phyloP scores from a whole-genome alignment of 1,140 invertebrate species.

The Lerema accius region DNA sequence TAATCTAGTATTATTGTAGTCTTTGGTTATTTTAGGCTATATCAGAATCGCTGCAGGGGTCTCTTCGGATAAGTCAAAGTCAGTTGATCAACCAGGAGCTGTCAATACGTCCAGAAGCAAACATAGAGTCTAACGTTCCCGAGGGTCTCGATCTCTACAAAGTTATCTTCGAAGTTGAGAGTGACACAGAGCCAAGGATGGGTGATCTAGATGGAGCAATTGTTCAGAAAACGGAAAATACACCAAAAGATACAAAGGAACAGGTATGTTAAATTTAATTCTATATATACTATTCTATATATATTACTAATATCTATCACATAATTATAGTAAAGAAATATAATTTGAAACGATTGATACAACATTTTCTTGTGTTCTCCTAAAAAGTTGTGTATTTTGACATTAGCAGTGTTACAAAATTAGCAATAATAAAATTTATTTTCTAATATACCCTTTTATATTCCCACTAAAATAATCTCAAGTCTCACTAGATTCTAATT shows the following conservation, averaged over 20 bases:
- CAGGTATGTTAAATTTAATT: slow-evolving; percentile 56
- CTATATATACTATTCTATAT: too few relatives aligned
- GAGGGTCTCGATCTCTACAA: slow-evolving; percentile 70
- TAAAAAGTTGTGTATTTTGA: too few relatives aligned
- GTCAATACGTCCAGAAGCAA: slow-evolving; percentile 71
- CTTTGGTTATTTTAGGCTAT: slow-evolving; percentile 60
- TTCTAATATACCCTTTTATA: too few relatives aligned
- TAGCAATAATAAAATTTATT: too few relatives aligned
- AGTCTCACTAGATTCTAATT: too few relatives aligned
- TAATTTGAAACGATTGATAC: too few relatives aligned
- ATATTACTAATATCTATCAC: too few relatives aligned
- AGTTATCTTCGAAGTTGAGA: slow-evolving; percentile 72
- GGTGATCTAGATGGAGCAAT: slow-evolving; percentile 57
- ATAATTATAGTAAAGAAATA: too few relatives aligned
- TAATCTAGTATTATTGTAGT: neutral
- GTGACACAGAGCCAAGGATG: slow-evolving; percentile 65
- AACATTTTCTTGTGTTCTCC: too few relatives aligned
- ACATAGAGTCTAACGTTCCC: slow-evolving; percentile 72
- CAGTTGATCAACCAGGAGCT: slow-evolving; percentile 73
- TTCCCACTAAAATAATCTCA: too few relatives aligned
- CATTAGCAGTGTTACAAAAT: too few relatives aligned
- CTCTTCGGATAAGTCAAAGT: slow-evolving; percentile 65
- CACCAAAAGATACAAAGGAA: slow-evolving; percentile 39
- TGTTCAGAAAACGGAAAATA: slow-evolving; percentile 45
- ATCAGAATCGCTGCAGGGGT: slow-evolving; percentile 65